Evolutionary conservation across 1,140 invertebrate genomes (phyloP).

Genomic region (Heliothis virescens): DNA sequence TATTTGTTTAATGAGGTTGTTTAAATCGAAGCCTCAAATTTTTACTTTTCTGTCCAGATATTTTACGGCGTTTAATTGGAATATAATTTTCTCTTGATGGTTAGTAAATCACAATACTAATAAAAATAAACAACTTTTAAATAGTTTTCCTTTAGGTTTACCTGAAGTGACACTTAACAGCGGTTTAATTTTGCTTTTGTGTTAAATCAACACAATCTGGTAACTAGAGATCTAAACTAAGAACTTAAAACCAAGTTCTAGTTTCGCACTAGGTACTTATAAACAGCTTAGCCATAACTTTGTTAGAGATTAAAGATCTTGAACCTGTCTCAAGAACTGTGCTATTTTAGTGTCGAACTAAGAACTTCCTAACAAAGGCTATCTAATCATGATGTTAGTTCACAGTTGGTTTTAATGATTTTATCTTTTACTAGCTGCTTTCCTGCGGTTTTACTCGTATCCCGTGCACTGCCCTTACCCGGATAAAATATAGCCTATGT

Average conservation of each 20-base stretch:
- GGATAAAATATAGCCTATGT: no score
- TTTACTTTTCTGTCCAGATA: no score
- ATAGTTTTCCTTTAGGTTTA: no score
- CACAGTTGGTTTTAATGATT: background rate
- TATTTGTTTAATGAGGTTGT: background rate
- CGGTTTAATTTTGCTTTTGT: background rate
- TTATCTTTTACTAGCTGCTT: background rate
- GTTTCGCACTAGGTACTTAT: conserved; percentile 18
- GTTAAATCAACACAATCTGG: conserved; percentile 6
- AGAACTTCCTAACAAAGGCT: conserved; percentile 1
- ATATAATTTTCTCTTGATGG: no score
- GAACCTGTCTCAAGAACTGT: conserved; percentile 32
- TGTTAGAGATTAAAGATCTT: conserved; percentile 24
- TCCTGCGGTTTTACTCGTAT: no score
- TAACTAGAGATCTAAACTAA: conserved; percentile 1
- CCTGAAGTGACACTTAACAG: no score
- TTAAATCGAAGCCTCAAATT: no score
- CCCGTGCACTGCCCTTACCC: no score
- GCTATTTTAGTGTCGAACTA: conserved; percentile 16
- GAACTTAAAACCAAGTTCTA: conserved; percentile 18
- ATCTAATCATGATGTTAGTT: background rate
- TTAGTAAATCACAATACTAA: no score
- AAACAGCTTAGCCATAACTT: conserved; percentile 30
- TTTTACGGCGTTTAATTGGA: no score
- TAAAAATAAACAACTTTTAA: no score